Conservation (phyloP, 2,888 invertebrate species). For the Fissipunctia ypsillon region DNA sequence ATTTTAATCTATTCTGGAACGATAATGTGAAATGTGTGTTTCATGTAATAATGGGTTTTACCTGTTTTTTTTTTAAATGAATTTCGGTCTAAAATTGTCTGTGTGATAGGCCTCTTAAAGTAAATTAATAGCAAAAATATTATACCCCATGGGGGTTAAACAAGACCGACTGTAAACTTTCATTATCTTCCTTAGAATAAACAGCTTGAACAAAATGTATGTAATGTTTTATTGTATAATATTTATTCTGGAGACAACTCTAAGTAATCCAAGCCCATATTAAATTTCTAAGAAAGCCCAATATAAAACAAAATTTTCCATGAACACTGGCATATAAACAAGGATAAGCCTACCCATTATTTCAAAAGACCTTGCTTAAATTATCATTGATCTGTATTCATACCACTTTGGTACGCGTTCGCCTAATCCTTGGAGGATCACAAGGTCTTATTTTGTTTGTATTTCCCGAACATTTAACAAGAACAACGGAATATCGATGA, state of each 20-base stretch:
- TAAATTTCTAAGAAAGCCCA: not conserved
- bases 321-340: slow-evolving; percentile 9
- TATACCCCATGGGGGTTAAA: not conserved
- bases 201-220: not conserved
- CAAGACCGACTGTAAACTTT: not conserved
- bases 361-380: slow-evolving; percentile 35
- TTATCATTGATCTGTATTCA: slow-evolving; percentile 45
- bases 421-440: slow-evolving; percentile 30
- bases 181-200: not conserved
- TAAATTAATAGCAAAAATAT: not conserved
- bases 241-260: not conserved
- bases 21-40: not conserved
- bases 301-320: slow-evolving; percentile 1
- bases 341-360: slow-evolving; percentile 43
- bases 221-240: not conserved
- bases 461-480: slow-evolving; percentile 23
- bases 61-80: not conserved
- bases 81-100: not conserved
- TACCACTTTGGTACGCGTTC: slow-evolving; percentile 18
- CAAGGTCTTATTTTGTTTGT: slow-evolving; percentile 46
- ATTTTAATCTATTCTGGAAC: not conserved
- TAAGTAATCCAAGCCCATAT: not conserved
- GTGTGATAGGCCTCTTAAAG: not conserved
- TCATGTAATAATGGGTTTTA: too few relatives aligned
- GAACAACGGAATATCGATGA: slow-evolving; percentile 51